Evolutionary conservation across 2,113 vertebrate genomes (phyloP), one percentile per base, ranked within the genome.

Genomic region (Callospermophilus lateralis): DNA sequence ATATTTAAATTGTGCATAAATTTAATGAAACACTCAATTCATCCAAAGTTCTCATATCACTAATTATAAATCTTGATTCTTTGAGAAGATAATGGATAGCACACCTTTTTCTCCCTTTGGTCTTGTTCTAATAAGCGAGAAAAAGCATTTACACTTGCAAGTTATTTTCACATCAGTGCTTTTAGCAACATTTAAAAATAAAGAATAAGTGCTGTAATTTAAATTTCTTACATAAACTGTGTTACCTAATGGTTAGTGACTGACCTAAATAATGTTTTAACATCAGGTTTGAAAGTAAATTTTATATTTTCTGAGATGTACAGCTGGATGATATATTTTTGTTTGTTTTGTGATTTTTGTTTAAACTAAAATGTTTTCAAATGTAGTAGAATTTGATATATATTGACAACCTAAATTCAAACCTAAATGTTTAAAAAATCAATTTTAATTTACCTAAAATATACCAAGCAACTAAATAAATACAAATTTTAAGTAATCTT

Each of bases 181-280:
- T 96, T 94, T 76, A 84, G 83, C 85, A 97, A 67, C 85, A 94
- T 80, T 96, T 78, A 83, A 88, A 96, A 97, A 79, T 90, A 89
- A n/a, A 74, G 42, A 91, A n/a, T 61, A 96, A 88, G 85, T 86
- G 81, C 48, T 89, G 39, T 63, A 51, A 79, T 89, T 83, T 74
- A 88, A 91, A 76, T 67, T 91, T 24, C 55, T 89, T 77, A 83
- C 16, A 28, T 93, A 91, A 86, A 10, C 89, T 90, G 61, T 95
- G 12, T 91, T 90, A 93, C 32, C 45, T 95, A 74, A 87, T 85
- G 67, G 19, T 48, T 85, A 89, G 20, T 55, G 55, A 65, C 16
- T 89, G n/a, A 76, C 84, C 74, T 93, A 93, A 93, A 93, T 93
- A 55, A 85, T 97, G 74, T 91, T 94, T 97, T 68, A 86, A 74